phyloP scores from a whole-genome alignment of 1,140 invertebrate species.

The Lutraria rhynchaena region DNA sequence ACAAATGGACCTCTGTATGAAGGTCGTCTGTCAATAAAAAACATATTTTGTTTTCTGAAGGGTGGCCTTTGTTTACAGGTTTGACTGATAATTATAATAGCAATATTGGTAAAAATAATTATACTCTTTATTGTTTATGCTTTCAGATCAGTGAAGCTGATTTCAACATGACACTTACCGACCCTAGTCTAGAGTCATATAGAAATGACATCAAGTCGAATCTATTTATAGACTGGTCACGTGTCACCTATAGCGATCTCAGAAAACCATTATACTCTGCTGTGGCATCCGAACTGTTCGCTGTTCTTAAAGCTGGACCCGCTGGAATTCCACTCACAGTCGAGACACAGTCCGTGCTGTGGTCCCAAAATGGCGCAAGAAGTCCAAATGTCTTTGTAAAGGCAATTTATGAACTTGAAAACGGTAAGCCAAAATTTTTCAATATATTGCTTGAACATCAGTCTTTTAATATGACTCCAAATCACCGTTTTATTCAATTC shows the following conservation, averaged over 20 bases:
- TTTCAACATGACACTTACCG: conserved; percentile 16
- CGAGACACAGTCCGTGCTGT: conserved; percentile 37
- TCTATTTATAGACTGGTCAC: conserved; percentile 40
- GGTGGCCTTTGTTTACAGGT: too few relatives aligned
- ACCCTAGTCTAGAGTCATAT: background rate
- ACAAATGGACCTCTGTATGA: too few relatives aligned
- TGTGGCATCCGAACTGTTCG: conserved; percentile 33
- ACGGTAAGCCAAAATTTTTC: background rate
- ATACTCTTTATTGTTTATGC: too few relatives aligned
- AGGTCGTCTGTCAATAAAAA: too few relatives aligned
- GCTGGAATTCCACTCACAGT: conserved; percentile 40
- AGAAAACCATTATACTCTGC: conserved; percentile 52
- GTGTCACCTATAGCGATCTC: conserved; percentile 40
- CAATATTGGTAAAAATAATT: too few relatives aligned
- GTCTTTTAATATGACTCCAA: too few relatives aligned
- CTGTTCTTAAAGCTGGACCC: conserved; percentile 8
- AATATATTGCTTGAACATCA: too few relatives aligned
- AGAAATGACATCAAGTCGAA: background rate
- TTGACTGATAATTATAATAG: too few relatives aligned
- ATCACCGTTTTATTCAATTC: too few relatives aligned
- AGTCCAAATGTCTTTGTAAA: conserved; percentile 10
- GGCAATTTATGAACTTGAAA: conserved; percentile 1
- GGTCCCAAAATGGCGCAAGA: conserved; percentile 26
- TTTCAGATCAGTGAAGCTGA: conserved; percentile 46
- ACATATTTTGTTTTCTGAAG: too few relatives aligned